phyloP scores from a whole-genome alignment of 2,797 vertebrate species.

The Danio choprae region DNA sequence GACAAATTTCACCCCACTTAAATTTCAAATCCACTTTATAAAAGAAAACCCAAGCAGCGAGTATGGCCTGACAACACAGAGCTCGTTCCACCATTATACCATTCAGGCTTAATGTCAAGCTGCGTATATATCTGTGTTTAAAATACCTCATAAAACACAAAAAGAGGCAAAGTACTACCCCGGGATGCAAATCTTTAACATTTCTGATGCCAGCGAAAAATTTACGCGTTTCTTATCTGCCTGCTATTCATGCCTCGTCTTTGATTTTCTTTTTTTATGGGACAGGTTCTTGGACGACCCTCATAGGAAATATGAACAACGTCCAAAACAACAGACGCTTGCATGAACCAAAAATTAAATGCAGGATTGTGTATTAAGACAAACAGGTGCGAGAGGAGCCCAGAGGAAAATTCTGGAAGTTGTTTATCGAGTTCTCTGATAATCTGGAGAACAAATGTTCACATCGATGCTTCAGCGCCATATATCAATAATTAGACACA shows the following conservation, averaged over 20 bases:
- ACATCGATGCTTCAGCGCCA: neutral
- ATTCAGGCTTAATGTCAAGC: slow-evolving; percentile 38
- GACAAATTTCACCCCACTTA: slow-evolving; percentile 51
- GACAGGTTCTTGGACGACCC: slow-evolving; percentile 53
- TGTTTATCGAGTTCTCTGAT: slow-evolving; percentile 45
- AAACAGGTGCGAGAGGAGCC: slow-evolving; percentile 48
- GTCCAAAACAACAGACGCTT: slow-evolving; percentile 47
- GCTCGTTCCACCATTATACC: slow-evolving; percentile 31
- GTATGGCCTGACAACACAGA: slow-evolving; percentile 44
- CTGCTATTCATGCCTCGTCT: slow-evolving; percentile 40
- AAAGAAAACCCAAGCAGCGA: slow-evolving; percentile 34
- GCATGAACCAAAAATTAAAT: slow-evolving; percentile 50
- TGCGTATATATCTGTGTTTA: slow-evolving; percentile 20
- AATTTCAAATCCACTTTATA: slow-evolving; percentile 43
- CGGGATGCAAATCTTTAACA: neutral
- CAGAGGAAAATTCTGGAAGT: slow-evolving; percentile 53
- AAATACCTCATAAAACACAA: slow-evolving; percentile 52
- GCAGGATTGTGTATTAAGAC: slow-evolving; percentile 30
- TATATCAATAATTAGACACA: slow-evolving; percentile 45
- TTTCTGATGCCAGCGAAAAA: slow-evolving; percentile 47
- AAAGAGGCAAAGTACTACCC: slow-evolving; percentile 4
- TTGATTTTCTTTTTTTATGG: slow-evolving; percentile 56
- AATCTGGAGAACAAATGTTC: slow-evolving; percentile 47
- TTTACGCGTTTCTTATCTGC: slow-evolving; percentile 46
- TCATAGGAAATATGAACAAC: slow-evolving; percentile 49